These are phyloP conservation scores for Chrysolina oricalcia DNA, from an alignment of 2,888 invertebrate species.

Conservation along the genomic window DNA sequence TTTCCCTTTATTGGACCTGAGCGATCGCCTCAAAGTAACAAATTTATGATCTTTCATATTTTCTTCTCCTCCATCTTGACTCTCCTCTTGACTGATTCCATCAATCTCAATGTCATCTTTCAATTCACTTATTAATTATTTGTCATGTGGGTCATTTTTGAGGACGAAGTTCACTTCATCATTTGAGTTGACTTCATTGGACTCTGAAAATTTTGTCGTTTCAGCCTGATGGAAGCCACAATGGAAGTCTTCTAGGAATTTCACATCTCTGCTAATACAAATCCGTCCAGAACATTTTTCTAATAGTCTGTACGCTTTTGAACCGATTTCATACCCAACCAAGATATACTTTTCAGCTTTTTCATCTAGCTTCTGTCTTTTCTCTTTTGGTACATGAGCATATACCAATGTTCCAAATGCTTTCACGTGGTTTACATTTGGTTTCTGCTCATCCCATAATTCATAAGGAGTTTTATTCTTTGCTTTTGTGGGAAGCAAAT, in stretches of 20 bases:
- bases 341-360: neutral
- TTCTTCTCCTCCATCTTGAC: neutral
- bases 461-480: no score
- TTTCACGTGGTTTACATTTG: neutral
- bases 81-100: neutral
- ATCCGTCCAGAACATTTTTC: neutral
- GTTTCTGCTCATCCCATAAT: neutral
- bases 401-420: neutral
- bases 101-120: neutral
- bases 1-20: slow-evolving; percentile 5
- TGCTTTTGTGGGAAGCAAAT: no score
- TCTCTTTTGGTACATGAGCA: neutral
- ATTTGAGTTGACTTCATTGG: slow-evolving; percentile 5
- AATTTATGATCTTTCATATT: neutral
- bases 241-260: slow-evolving; percentile 4
- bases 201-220: neutral
- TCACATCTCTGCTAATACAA: slow-evolving; percentile 3
- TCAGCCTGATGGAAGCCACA: neutral
- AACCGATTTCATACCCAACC: neutral
- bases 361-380: neutral
- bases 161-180: neutral
- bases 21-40: slow-evolving; percentile 1
- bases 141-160: slow-evolving; percentile 1
- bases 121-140: neutral
- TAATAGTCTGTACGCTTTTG: neutral